Evolutionary conservation across 2,888 invertebrate genomes (phyloP).

Genomic region (Plagodis pulveraria): DNA sequence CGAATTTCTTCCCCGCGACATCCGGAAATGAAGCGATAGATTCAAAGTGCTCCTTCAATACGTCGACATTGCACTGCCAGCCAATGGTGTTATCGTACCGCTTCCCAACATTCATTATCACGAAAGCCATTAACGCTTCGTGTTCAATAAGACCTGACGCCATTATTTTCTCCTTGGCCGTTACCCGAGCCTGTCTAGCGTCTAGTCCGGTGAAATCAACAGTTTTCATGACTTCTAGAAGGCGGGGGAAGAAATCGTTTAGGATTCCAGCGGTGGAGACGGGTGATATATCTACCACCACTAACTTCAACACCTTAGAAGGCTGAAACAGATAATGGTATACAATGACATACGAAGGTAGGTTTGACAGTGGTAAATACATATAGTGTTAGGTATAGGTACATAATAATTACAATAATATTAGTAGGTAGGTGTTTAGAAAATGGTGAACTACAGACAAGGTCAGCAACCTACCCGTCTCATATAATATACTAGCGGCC

Average conservation of each 20-base stretch:
- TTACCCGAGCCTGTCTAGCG: conserved; percentile 85
- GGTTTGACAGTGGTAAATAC: too few species aligned
- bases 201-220: conserved; percentile 82
- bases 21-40: conserved; percentile 61
- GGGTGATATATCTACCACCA: conserved; percentile 90
- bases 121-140: conserved; percentile 45
- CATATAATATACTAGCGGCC: neutral
- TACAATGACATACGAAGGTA: too few species aligned
- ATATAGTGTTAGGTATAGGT: too few species aligned
- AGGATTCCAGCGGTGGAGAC: conserved; percentile 78
- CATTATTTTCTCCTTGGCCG: conserved; percentile 53
- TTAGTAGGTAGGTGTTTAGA: neutral
- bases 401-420: neutral
- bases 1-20: conserved; percentile 47
- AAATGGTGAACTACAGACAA: too few species aligned
- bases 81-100: conserved; percentile 48
- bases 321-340: conserved; percentile 65
- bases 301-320: conserved; percentile 82
- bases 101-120: conserved; percentile 60
- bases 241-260: conserved; percentile 81
- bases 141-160: conserved; percentile 46
- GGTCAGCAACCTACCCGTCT: too few species aligned
- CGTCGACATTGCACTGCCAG: conserved; percentile 62
- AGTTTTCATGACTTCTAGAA: conserved; percentile 82
- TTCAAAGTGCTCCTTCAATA: conserved; percentile 46